phyloP scores from a whole-genome alignment of 2,888 invertebrate species.

The Agrypnus murinus region DNA sequence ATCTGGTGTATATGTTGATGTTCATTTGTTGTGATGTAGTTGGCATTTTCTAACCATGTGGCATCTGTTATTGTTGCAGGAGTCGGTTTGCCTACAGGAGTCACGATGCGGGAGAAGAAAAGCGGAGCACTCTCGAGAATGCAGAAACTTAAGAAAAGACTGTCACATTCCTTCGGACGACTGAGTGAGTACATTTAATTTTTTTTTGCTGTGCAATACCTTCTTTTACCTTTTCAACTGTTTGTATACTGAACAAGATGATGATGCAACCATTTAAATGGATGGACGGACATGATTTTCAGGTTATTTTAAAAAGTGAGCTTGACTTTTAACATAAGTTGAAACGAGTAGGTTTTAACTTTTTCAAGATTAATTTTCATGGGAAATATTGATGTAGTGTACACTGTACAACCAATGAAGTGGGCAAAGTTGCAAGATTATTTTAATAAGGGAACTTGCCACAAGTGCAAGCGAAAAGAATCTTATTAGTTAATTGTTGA shows the following conservation, averaged over 20 bases:
- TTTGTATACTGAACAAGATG: neutral
- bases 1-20: conserved; percentile 16
- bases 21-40: too few species aligned
- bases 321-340: too few species aligned
- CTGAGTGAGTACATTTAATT: conserved; percentile 87
- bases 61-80: conserved; percentile 67
- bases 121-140: conserved; percentile 92
- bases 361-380: too few species aligned
- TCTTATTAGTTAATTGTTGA: too few species aligned
- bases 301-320: too few species aligned
- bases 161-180: conserved; percentile 97
- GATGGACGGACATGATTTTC: conserved; percentile 1
- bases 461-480: too few species aligned
- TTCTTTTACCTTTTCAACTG: neutral
- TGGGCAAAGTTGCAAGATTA: too few species aligned
- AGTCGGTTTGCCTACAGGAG: conserved; percentile 75
- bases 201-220: neutral
- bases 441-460: too few species aligned
- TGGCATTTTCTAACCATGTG: conserved; percentile 27
- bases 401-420: too few species aligned
- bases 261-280: conserved; percentile 11
- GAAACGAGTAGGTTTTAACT: conserved; percentile 20
- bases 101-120: conserved; percentile 95
- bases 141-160: conserved; percentile 95
- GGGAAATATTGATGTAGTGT: too few species aligned